phyloP scores from a whole-genome alignment of 2,113 vertebrate species.

The Alectura lathami region DNA sequence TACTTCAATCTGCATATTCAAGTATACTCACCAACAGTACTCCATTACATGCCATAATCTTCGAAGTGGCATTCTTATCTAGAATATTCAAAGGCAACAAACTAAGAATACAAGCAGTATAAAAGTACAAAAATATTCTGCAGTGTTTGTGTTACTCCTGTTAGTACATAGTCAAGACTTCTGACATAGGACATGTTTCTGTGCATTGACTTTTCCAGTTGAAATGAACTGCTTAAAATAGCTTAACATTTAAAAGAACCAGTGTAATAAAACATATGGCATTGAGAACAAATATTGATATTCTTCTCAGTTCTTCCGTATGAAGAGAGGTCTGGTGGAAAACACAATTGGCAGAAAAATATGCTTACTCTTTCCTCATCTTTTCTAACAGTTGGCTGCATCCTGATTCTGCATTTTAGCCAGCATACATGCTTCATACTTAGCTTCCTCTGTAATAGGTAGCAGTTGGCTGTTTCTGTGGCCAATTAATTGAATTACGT shows the following conservation, averaged over 20 bases:
- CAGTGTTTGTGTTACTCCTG: background rate
- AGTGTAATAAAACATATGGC: background rate
- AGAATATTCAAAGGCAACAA: background rate
- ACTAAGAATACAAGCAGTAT: background rate
- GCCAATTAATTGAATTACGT: background rate
- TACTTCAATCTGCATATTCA: background rate
- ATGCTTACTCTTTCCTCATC: background rate
- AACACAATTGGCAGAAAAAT: conserved; percentile 16
- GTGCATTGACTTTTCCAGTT: conserved; percentile 16
- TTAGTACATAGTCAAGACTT: conserved; percentile 27
- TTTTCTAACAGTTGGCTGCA: conserved; percentile 13
- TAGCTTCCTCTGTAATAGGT: background rate
- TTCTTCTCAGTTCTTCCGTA: background rate
- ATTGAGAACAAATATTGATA: conserved; percentile 34
- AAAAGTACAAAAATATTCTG: conserved; percentile 26
- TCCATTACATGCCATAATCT: background rate
- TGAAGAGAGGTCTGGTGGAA: background rate
- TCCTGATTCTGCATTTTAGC: conserved; percentile 7
- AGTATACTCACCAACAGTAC: background rate
- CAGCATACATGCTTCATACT: background rate
- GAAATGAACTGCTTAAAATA: conserved; percentile 40
- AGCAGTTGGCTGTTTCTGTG: background rate
- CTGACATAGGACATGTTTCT: conserved; percentile 11
- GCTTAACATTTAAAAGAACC: conserved; percentile 25
- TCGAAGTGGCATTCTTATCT: conserved; percentile 1